These are phyloP conservation scores for Gymnobelideus leadbeateri DNA, from an alignment of 2,113 vertebrate species.

Conservation along the genomic window DNA sequence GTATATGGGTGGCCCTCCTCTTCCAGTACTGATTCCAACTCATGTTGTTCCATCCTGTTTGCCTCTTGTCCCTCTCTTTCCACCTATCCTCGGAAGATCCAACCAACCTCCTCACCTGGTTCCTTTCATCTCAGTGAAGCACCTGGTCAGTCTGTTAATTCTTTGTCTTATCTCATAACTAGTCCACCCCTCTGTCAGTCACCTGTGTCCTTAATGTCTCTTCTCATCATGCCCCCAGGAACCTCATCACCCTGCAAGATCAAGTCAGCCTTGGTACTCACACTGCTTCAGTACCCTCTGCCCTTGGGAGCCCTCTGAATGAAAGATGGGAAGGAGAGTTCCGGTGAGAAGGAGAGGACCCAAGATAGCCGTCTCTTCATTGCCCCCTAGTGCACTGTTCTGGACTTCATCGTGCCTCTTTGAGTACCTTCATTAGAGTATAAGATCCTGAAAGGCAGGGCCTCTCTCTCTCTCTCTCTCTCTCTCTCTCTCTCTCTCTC, in stretches of 20 bases:
- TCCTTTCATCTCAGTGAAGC: background rate
- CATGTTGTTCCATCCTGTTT: background rate
- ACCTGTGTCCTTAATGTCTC: background rate
- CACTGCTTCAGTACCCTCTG: background rate
- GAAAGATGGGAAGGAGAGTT: background rate
- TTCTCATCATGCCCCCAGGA: background rate
- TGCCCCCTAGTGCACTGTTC: background rate
- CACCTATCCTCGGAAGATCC: background rate
- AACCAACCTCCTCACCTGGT: background rate
- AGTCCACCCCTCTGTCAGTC: background rate
- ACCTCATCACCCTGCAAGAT: background rate
- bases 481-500: too few relatives aligned
- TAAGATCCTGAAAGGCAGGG: background rate
- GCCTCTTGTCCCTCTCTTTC: background rate
- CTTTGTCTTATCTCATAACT: background rate
- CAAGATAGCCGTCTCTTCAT: background rate
- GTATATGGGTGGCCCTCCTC: background rate
- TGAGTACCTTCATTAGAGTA: background rate
- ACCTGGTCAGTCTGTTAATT: background rate
- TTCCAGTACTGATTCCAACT: background rate
- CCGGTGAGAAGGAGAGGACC: background rate
- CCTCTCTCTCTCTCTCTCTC: too few relatives aligned
- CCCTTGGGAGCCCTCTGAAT: background rate
- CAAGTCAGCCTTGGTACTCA: background rate
- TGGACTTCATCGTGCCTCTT: background rate